These are phyloP conservation scores for Mesorhabditis sp. DNA, from an alignment of 2,888 invertebrate species.

Conservation along the genomic window DNA sequence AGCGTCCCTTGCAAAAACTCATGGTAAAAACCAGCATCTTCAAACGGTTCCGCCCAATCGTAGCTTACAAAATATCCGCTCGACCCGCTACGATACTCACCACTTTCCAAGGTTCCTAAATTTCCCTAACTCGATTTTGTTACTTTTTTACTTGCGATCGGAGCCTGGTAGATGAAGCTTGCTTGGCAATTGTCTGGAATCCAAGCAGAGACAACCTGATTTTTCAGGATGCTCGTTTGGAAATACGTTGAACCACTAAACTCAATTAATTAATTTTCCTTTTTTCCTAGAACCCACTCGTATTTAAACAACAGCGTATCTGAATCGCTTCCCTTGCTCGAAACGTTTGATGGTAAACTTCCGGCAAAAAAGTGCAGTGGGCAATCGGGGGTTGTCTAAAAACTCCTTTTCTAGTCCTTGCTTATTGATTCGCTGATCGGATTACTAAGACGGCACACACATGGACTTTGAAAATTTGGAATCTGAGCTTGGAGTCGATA, in stretches of 20 bases:
- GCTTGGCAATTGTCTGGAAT: neutral
- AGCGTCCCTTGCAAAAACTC: neutral
- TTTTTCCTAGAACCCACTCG: neutral
- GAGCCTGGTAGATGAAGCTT: neutral
- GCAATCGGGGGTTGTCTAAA: neutral
- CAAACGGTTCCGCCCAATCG: neutral
- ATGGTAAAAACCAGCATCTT: neutral
- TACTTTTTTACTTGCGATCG: neutral
- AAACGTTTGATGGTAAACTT: neutral
- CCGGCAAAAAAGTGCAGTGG: neutral
- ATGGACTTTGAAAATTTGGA: too few species aligned
- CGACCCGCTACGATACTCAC: neutral
- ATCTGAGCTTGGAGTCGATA: too few species aligned
- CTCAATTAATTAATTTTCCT: neutral
- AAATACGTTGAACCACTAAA: neutral
- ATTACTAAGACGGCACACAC: too few species aligned
- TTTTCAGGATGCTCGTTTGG: neutral
- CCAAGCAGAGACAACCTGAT: neutral
- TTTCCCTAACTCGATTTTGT: too few species aligned
- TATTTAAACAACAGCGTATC: neutral
- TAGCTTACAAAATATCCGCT: neutral
- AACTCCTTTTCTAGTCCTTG: neutral
- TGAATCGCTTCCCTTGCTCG: neutral
- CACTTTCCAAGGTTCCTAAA: neutral
- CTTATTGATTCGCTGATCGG: neutral